Base-by-base conservation (phyloP, 1,140 invertebrate genomes). In the Sarcophaga bullata region DNA sequence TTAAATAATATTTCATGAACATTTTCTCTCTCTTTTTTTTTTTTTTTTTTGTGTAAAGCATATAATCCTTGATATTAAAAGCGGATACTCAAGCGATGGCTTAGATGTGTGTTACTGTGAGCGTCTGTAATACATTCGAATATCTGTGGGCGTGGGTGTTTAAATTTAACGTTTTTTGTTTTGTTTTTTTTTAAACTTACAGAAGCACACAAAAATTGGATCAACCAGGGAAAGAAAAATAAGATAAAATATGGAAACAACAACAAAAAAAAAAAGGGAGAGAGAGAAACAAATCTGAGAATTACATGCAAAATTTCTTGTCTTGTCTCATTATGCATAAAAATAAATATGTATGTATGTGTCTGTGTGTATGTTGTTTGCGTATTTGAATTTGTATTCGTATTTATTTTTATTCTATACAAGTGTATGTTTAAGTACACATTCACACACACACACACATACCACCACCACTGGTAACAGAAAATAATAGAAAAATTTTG, bases 21-120 rank as follows among this genome's bases (percentile, higher is more conserved):
- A 58, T 58, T 68, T 68, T n/a, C n/a, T n/a, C n/a, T n/a, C n/a
- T n/a, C n/a, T n/a, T 37, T 37, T 37, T 37, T 37, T 37, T 37
- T 37, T 37, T 37, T 37, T 37, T 37, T 37, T 37, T 37, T 37
- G 19, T 19, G 6, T 19, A 19, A 19, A 68, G 10, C 17, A 19
- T 68, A 25, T 68, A 19, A 25, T 68, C 62, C 62, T 68, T 68
- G 62, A 68, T 68, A 68, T 68, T 68, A 25, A 68, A 68, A 37
- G 25, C 25, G 25, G 1, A 37, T 37, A 37, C 25, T 37, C 1
- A 37, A 37, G 25, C 25, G 25, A n/a, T 37, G 25, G 4, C 25
- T 37, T 37, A n/a, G n/a, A n/a, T n/a, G n/a, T 37, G 25, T 37
- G 25, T 37, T 37, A 37, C 25, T 37, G 25, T 37, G 25, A 37